Evolutionary conservation across 2,113 vertebrate species (phyloP).

Genomic region (Manacus vitellinus): DNA sequence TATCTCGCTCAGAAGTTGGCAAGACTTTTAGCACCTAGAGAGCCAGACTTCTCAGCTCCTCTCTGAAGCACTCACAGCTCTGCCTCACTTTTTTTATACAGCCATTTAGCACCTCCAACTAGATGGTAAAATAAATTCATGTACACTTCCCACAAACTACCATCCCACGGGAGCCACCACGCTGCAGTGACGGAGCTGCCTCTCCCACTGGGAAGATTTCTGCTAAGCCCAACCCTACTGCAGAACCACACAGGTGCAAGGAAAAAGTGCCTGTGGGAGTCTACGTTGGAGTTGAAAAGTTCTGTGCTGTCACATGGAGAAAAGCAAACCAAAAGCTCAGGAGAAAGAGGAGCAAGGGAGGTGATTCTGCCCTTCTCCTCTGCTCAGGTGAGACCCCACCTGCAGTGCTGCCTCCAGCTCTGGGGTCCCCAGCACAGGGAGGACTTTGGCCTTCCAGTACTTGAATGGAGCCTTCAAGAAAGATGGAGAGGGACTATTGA

Average conservation of each 20-base stretch:
- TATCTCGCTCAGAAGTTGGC: not conserved
- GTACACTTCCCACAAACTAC: not conserved
- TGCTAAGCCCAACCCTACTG: not conserved
- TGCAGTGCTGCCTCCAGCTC: not conserved
- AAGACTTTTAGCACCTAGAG: not conserved
- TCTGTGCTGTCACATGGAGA: not conserved
- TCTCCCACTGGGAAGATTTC: not conserved
- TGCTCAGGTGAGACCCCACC: not conserved
- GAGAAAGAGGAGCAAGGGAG: not conserved
- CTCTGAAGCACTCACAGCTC: not conserved
- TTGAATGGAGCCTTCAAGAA: not conserved
- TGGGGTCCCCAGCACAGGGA: not conserved
- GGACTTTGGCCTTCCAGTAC: not conserved
- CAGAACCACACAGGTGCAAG: not conserved
- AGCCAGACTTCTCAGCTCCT: not conserved
- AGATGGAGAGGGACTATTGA: not conserved
- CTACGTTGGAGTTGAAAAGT: not conserved
- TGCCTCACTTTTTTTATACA: not conserved
- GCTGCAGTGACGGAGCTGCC: not conserved
- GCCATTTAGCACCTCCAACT: not conserved
- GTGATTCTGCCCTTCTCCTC: not conserved
- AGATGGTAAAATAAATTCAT: not conserved
- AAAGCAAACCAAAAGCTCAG: not conserved
- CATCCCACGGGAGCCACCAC: not conserved
- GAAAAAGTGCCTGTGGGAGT: not conserved